These are phyloP conservation scores for Gadus chalcogrammus DNA, from an alignment of 2,113 vertebrate species.

Conservation along the genomic window DNA sequence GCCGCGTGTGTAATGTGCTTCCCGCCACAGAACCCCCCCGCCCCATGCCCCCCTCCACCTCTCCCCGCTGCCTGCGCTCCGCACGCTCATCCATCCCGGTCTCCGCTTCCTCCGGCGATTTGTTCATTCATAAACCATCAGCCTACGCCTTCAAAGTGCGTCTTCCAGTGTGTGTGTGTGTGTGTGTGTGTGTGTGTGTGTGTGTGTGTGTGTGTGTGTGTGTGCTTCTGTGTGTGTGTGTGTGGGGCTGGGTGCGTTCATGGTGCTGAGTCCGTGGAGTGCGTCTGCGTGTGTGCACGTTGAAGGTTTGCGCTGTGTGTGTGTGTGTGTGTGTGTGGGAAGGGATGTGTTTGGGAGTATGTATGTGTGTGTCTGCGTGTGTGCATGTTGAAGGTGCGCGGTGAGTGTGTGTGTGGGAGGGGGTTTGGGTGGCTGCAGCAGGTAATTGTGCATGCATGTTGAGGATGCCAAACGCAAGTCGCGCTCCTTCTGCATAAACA, in stretches of 20 bases:
- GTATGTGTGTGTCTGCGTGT: not conserved
- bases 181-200: not conserved
- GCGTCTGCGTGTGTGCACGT: too few relatives aligned
- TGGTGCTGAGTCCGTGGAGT: not conserved
- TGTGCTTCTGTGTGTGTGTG: too few relatives aligned
- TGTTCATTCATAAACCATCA: constrained; percentile 67
- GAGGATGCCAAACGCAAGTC: constrained; percentile 27
- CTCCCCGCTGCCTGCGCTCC: constrained; percentile 54
- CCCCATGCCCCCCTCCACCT: constrained; percentile 29
- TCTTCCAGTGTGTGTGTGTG: constrained; percentile 17
- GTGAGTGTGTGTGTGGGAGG: constrained; percentile 8
- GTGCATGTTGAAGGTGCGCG: too few relatives aligned
- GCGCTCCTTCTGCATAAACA: constrained; percentile 42
- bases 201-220: too few relatives aligned
- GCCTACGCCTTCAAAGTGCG: constrained; percentile 30
- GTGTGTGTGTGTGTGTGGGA: not conserved
- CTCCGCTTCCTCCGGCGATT: constrained; percentile 55
- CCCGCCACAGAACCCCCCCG: constrained; percentile 15
- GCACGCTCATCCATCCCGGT: constrained; percentile 63
- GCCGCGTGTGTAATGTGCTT: constrained; percentile 10
- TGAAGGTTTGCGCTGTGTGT: not conserved
- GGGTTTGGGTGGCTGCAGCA: constrained; percentile 12
- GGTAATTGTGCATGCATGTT: constrained; percentile 51
- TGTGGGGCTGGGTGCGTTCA: constrained; percentile 2
- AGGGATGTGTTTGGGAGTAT: constrained; percentile 22